Evolutionary conservation across 2,888 invertebrate species (phyloP).

Genomic region (Latrodectus hesperus): DNA sequence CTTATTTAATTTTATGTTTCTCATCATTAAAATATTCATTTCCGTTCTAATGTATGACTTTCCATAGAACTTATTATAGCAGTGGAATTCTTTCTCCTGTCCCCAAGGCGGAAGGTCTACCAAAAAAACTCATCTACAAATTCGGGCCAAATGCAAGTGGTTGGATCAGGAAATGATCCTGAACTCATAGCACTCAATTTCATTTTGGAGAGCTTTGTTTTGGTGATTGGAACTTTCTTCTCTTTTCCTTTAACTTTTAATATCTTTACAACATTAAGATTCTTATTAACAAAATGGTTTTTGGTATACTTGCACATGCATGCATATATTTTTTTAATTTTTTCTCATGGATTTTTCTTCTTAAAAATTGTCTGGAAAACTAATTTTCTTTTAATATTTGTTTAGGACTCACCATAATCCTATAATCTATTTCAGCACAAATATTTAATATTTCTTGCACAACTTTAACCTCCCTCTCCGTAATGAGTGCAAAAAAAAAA

Average conservation of each 20-base stretch:
- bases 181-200: neutral
- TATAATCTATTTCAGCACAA: too few species aligned
- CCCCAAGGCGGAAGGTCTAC: constrained; percentile 75
- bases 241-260: constrained; percentile 33
- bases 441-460: too few species aligned
- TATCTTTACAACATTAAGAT: neutral
- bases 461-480: too few species aligned
- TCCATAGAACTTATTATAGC: constrained; percentile 75
- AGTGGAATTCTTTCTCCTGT: constrained; percentile 75
- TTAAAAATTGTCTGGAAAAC: neutral
- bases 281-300: constrained; percentile 19
- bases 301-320: constrained; percentile 39
- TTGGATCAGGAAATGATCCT: constrained; percentile 44
- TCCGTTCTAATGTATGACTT: constrained; percentile 13
- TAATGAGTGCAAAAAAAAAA: too few species aligned
- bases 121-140: constrained; percentile 75
- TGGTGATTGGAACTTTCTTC: constrained; percentile 66
- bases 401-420: too few species aligned
- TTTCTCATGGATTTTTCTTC: neutral
- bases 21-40: neutral
- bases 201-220: constrained; percentile 55
- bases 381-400: too few species aligned
- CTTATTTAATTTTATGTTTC: neutral
- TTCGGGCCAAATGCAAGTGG: constrained; percentile 75
- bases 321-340: neutral